phyloP scores from a whole-genome alignment of 2,888 invertebrate species.

The Drosophila paranaensis region DNA sequence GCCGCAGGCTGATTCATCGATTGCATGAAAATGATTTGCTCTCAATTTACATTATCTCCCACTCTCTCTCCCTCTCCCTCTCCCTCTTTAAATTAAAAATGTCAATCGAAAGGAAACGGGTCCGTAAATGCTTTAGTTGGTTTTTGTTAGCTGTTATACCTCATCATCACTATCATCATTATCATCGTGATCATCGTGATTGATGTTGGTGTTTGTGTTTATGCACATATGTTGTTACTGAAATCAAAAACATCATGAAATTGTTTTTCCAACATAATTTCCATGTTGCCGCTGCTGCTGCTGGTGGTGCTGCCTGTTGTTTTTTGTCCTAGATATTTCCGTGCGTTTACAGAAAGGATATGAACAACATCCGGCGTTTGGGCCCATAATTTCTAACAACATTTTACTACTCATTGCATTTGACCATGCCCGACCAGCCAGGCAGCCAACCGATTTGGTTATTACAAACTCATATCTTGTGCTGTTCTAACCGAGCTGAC shows the following conservation, averaged over 20 bases:
- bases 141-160: slow-evolving; percentile 2
- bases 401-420: slow-evolving; percentile 81
- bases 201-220: slow-evolving; percentile 33
- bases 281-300: slow-evolving; percentile 26
- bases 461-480: slow-evolving; percentile 80
- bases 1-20: slow-evolving; percentile 45
- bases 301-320: slow-evolving; percentile 19
- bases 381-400: slow-evolving; percentile 77
- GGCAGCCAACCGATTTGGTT: slow-evolving; percentile 68
- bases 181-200: background rate
- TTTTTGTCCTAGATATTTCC: slow-evolving; percentile 71
- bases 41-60: background rate
- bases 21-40: slow-evolving; percentile 47
- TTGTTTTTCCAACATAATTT: slow-evolving; percentile 78
- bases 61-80: background rate
- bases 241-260: slow-evolving; percentile 79
- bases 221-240: slow-evolving; percentile 70
- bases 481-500: slow-evolving; percentile 67
- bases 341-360: slow-evolving; percentile 82
- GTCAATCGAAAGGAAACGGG: slow-evolving; percentile 68
- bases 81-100: slow-evolving; percentile 59
- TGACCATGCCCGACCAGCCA: slow-evolving; percentile 60
- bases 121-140: slow-evolving; percentile 25
- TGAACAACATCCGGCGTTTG: slow-evolving; percentile 81
- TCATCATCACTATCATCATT: background rate